Evolutionary conservation across 2,113 vertebrate species (phyloP), one percentile per base, ranked within the genome.

Genomic region (Phyllostomus hastatus): DNA sequence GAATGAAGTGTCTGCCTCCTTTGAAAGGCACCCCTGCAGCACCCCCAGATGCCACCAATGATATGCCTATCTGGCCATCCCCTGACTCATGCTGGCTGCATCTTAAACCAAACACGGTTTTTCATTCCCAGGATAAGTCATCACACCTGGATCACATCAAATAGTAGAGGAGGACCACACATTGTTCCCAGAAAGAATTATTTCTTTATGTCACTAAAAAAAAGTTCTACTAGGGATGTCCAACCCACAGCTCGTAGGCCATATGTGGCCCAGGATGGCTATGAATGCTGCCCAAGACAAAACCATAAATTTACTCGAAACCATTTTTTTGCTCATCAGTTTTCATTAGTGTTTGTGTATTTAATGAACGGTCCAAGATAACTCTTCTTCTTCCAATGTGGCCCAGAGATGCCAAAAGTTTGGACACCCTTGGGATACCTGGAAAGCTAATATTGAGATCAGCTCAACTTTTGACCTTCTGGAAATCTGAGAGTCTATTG

Each of bases 21-120:
- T 5, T 12, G 54, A 16, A 16, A 35, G 19, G 7, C 14, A 67
- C 5, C 0, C 1, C 70, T 38, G 52, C 14, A 61, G 43, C 11
- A 7, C 78, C 92, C 5, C 33, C 57, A 88, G 46, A 90, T 67
- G 26, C 4, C 41, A 33, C 1, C 54, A n/a, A 57, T 26, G 81
- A n/a, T 1, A 28, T 66, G 57, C 22, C 10, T 48, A 10, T 84
- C 4, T 33, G 0, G n/a, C 5, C 0, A 52, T 43, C 16, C 7
- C 11, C 19, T 67, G 59, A 50, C 7, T 93, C 10, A 31, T 41
- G 22, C 15, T 35, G 70, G 3, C 19, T 78, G 1, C 1, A 24
- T 72, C 9, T 88, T 88, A 87, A 88, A 43, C 1, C 4, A 43
- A 20, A 5, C 38, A 16, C 19, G 81, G 70, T 57, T 43, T 89